Conservation (phyloP, 2,888 invertebrate genomes). For the Pristionchus maxplancki region DNA sequence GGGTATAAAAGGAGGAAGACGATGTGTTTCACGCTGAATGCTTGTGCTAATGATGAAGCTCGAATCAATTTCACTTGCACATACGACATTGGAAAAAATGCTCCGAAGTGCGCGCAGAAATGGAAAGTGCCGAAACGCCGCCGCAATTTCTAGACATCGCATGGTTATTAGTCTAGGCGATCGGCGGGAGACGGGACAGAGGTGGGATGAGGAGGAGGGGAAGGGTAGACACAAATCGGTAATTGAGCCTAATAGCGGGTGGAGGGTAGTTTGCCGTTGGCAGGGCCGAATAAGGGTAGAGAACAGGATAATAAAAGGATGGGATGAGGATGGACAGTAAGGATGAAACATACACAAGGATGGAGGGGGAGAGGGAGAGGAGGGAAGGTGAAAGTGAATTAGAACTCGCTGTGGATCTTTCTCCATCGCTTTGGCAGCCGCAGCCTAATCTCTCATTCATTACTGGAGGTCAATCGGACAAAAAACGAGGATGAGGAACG, state of each 20-base stretch:
- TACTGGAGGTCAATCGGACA: background rate
- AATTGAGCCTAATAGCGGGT: slow-evolving; percentile 20
- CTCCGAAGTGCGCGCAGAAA: background rate
- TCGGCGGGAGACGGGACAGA: background rate
- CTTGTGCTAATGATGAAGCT: no score
- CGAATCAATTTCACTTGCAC: no score
- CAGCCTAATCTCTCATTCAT: slow-evolving; percentile 29
- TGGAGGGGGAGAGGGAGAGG: background rate
- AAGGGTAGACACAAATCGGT: slow-evolving; percentile 5
- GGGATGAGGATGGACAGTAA: slow-evolving; percentile 9
- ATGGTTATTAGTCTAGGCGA: background rate
- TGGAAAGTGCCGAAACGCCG: background rate
- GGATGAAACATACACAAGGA: slow-evolving; percentile 45
- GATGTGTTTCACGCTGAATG: background rate
- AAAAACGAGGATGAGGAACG: slow-evolving; percentile 26
- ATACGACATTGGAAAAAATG: background rate
- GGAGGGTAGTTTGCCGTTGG: slow-evolving; percentile 15
- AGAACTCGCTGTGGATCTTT: slow-evolving; percentile 34
- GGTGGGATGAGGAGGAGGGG: background rate
- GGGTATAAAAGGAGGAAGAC: slow-evolving; percentile 1
- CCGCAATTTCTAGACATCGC: background rate
- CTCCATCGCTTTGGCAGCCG: background rate
- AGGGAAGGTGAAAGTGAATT: slow-evolving; percentile 24
- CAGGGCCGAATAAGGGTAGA: slow-evolving; percentile 24
- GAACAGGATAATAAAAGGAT: slow-evolving; percentile 39